Conservation (phyloP, 2,888 invertebrate genomes). For the Chrysomela aeneicollis region DNA sequence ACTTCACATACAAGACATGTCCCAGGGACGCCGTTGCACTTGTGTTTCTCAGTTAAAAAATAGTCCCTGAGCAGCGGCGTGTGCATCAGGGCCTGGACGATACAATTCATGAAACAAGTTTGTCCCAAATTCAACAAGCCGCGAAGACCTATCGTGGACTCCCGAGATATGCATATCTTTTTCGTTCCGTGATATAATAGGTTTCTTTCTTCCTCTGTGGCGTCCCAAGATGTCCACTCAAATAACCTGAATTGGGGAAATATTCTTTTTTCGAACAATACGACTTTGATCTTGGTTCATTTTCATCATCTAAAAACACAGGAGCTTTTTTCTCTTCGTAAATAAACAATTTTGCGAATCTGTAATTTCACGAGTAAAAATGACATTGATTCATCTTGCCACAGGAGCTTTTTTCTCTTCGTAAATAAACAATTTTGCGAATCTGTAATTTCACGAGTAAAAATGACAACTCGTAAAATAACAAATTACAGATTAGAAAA, state of each 20-base stretch:
- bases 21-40: constrained; percentile 74
- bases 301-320: no score
- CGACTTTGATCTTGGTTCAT: no score
- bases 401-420: no score
- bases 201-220: constrained; percentile 78
- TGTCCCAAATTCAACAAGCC: constrained; percentile 96
- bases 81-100: constrained; percentile 94
- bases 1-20: constrained; percentile 96
- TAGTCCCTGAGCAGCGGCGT: constrained; percentile 94
- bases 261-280: no score
- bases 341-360: no score
- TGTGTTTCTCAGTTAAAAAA: constrained; percentile 94
- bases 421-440: no score
- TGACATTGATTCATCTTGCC: no score
- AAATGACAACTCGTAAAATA: no score
- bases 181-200: constrained; percentile 79
- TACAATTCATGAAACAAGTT: constrained; percentile 99
- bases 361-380: no score
- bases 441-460: no score
- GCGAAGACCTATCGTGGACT: constrained; percentile 87
- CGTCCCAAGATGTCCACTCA: constrained; percentile 80
- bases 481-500: no score
- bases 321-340: no score
- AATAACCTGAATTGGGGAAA: constrained; percentile 48
- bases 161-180: constrained; percentile 79